Conservation (phyloP, 2,797 vertebrate species). For the Melanogrammus aeglefinus region DNA sequence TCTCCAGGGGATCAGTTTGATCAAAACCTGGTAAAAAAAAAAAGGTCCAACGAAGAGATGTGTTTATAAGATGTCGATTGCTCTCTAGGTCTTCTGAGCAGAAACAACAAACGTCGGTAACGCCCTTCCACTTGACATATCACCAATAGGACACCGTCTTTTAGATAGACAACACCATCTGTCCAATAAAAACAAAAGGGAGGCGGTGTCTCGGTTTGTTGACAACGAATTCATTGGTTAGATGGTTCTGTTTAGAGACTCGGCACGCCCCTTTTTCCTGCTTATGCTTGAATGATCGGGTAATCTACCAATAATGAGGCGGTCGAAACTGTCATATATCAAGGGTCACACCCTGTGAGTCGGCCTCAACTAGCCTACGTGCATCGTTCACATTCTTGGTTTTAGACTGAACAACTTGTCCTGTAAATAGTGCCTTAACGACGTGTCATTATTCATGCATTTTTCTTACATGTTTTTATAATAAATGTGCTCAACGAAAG, state of each 20-base stretch:
- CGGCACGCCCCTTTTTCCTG: not conserved
- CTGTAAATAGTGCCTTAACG: no score
- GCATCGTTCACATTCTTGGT: no score
- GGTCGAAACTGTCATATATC: no score
- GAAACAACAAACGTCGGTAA: constrained; percentile 67
- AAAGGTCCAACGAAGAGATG: not conserved
- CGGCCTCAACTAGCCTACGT: no score
- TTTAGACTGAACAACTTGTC: no score
- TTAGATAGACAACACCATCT: not conserved
- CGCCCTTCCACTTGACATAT: constrained; percentile 23
- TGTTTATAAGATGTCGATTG: constrained; percentile 68
- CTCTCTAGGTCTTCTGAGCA: constrained; percentile 53
- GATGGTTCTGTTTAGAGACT: not conserved
- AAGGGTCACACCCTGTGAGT: no score
- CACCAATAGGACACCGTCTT: constrained; percentile 48
- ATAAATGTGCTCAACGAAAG: no score
- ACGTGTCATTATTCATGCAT: no score
- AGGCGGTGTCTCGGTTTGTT: constrained; percentile 16
- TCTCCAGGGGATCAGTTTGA: not conserved
- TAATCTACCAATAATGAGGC: no score
- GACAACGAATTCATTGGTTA: constrained; percentile 46
- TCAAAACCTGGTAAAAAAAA: not conserved
- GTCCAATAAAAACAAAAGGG: constrained; percentile 19
- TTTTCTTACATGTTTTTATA: no score
- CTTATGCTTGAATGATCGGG: no score